Conservation (phyloP, 2,113 vertebrate species). For the Pica pica region DNA sequence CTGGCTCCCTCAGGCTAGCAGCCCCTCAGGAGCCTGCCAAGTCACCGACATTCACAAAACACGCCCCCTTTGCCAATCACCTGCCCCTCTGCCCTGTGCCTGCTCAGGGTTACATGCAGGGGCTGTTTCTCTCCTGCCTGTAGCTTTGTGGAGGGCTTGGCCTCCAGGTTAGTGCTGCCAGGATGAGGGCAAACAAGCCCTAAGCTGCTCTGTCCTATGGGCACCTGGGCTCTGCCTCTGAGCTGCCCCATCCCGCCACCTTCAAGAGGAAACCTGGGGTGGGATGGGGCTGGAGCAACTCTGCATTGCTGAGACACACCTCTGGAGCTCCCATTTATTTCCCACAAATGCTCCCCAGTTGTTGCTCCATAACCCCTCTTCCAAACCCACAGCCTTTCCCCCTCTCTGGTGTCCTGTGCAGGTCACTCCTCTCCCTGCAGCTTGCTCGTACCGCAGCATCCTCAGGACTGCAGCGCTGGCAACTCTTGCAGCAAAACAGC, state of each 20-base stretch:
- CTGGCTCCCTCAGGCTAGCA: neutral
- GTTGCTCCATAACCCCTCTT: neutral
- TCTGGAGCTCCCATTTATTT: neutral
- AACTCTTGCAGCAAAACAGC: neutral
- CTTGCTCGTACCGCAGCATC: neutral
- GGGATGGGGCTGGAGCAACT: neutral
- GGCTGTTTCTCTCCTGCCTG: neutral
- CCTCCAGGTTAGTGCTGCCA: neutral
- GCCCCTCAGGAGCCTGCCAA: neutral
- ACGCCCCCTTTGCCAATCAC: neutral
- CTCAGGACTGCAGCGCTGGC: neutral
- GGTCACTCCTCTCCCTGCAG: neutral
- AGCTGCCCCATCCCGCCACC: neutral
- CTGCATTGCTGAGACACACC: neutral
- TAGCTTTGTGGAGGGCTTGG: neutral
- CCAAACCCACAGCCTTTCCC: neutral
- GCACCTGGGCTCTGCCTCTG: neutral
- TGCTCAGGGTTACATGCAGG: neutral
- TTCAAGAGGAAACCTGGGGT: neutral
- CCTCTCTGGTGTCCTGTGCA: neutral
- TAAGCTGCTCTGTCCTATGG: neutral
- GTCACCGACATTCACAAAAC: neutral
- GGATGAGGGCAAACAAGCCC: rapidly evolving
- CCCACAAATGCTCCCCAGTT: neutral
- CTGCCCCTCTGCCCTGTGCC: neutral